Percentiles rank a stretch among this genome's conserved stretches.
Conservation (phyloP, 1,140 invertebrate species). For the Eupristina koningsbergeri region DNA sequence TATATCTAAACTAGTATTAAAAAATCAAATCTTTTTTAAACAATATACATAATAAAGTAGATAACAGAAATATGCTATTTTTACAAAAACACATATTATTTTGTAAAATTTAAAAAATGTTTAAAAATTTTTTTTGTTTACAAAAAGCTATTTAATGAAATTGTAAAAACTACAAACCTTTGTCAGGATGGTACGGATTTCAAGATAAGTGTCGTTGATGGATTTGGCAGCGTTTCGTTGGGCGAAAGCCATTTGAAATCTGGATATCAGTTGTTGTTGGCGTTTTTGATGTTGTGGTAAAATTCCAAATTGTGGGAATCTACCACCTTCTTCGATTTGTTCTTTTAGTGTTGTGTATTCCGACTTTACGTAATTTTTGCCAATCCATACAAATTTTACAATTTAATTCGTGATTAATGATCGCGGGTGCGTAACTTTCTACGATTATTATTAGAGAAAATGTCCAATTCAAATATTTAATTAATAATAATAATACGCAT, state of each 20-base stretch:
- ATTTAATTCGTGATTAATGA: neutral
- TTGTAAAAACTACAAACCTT: conserved; percentile 68
- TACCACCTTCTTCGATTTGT: neutral
- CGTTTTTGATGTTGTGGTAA: conserved; percentile 33
- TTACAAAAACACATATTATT: too few species aligned
- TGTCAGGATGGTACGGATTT: conserved; percentile 76
- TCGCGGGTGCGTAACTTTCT: neutral
- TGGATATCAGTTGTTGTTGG: conserved; percentile 56
- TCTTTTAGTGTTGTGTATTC: conserved; percentile 27
- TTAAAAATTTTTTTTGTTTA: too few species aligned
- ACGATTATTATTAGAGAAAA: neutral
- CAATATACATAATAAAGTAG: too few species aligned
- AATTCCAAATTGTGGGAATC: neutral
- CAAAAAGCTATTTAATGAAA: too few species aligned
- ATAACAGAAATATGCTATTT: too few species aligned
- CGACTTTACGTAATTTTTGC: neutral
- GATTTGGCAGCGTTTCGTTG: conserved; percentile 77
- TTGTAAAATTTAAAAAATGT: too few species aligned
- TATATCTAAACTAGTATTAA: too few species aligned
- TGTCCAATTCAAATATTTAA: too few species aligned
- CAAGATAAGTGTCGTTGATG: conserved; percentile 75
- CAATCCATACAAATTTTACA: neutral
- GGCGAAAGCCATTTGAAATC: conserved; percentile 68
- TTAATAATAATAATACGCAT: too few species aligned
- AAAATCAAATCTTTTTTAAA: too few species aligned